Evolutionary conservation across 2,797 vertebrate genomes (phyloP).

Genomic region (Sebastes iracundus): DNA sequence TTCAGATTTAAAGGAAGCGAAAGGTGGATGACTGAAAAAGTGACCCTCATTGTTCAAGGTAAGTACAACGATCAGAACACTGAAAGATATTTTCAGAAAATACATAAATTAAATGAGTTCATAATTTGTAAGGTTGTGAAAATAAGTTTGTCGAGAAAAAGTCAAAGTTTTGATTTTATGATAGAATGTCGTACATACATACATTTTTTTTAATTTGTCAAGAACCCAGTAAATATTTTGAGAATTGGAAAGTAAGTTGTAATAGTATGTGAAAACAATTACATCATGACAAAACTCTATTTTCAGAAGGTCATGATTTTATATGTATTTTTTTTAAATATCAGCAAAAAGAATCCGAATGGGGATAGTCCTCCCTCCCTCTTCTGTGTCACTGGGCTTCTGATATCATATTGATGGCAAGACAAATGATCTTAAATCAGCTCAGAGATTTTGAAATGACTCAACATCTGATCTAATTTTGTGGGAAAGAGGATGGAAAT

Average conservation of each 20-base stretch:
- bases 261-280: background rate
- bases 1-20: slow-evolving; percentile 43
- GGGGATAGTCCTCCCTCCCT: background rate
- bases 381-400: background rate
- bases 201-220: background rate
- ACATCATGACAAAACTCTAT: no score
- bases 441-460: background rate
- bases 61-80: slow-evolving; percentile 17
- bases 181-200: background rate
- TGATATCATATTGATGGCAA: background rate
- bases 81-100: background rate
- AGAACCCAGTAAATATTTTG: background rate
- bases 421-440: background rate
- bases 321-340: background rate
- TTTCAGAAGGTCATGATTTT: background rate
- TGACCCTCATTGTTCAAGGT: slow-evolving; percentile 51
- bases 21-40: rapidly evolving
- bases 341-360: background rate
- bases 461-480: background rate
- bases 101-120: background rate
- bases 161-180: background rate
- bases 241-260: background rate
- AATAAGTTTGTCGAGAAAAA: background rate
- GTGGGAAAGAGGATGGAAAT: no score
- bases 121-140: background rate